Evolutionary conservation across 2,888 invertebrate genomes (phyloP).

Genomic region (Metacarcinus magister): DNA sequence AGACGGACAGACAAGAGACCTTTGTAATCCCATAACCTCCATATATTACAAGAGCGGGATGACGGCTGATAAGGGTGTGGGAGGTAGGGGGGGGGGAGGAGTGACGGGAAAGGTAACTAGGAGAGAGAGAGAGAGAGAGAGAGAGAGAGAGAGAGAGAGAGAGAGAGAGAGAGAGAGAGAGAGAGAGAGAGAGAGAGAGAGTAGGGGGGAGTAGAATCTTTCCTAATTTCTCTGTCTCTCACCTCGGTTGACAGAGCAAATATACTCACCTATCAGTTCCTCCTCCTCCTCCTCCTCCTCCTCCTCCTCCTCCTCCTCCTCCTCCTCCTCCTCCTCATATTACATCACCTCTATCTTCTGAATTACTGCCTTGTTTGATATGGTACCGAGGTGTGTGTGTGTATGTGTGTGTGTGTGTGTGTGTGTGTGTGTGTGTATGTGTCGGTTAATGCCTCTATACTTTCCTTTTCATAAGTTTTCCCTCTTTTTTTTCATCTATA

Average conservation of each 20-base stretch:
- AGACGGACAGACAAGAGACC: background rate
- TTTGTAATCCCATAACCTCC: background rate
- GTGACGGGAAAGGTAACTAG: background rate
- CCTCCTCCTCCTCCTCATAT: background rate
- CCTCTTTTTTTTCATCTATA: background rate
- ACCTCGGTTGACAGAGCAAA: conserved; percentile 15
- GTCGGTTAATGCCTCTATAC: background rate
- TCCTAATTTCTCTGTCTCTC: conserved; percentile 21
- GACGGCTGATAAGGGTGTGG: background rate
- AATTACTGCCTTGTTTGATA: background rate
- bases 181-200: conserved; percentile 26
- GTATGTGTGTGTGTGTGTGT: conserved; percentile 45
- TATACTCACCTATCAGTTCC: conserved; percentile 18
- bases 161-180: conserved; percentile 26
- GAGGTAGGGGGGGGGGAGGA: background rate
- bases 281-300: conserved; percentile 7
- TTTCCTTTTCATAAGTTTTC: background rate
- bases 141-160: conserved; percentile 60
- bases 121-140: conserved; percentile 37
- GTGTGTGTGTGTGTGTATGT: conserved; percentile 34
- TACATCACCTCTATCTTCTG: background rate
- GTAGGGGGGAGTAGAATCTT: background rate
- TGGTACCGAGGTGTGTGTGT: conserved; percentile 5
- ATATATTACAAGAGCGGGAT: background rate
- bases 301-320: background rate